These are phyloP conservation scores for Chelonoidis abingdonii DNA, from an alignment of 2,113 vertebrate genomes.

Conservation along the genomic window DNA sequence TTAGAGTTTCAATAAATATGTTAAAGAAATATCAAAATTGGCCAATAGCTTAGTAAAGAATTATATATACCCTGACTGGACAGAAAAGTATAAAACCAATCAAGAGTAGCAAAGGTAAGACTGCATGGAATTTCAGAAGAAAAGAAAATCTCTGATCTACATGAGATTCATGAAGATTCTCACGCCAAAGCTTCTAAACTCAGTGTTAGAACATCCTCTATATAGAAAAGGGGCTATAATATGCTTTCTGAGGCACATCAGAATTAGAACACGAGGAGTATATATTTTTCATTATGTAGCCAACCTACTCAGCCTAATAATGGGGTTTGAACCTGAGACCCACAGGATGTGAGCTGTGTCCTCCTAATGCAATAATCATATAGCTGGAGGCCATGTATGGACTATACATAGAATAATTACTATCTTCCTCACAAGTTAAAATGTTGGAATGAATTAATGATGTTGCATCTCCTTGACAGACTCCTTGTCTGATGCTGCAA, in stretches of 20 bases:
- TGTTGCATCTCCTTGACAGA: slow-evolving; percentile 48
- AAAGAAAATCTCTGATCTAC: not conserved
- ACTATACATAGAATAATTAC: slow-evolving; percentile 67
- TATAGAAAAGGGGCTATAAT: not conserved
- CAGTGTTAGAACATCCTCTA: not conserved
- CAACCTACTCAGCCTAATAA: not conserved
- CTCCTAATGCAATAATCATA: slow-evolving; percentile 50
- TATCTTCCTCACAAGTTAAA: slow-evolving; percentile 51
- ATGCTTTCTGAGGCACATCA: not conserved
- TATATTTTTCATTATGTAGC: not conserved
- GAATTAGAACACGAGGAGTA: not conserved
- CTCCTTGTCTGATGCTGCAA: not conserved
- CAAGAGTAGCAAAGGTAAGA: not conserved
- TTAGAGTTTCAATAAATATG: slow-evolving; percentile 26
- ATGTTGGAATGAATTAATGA: slow-evolving; percentile 54
- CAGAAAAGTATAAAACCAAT: not conserved
- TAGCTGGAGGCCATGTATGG: slow-evolving; percentile 36
- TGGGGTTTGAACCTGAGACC: slow-evolving; percentile 10
- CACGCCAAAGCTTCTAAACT: not conserved
- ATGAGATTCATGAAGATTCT: not conserved
- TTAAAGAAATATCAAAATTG: slow-evolving; percentile 34
- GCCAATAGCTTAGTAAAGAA: not conserved
- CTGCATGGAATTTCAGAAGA: not conserved
- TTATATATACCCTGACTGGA: not conserved
- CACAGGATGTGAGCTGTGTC: slow-evolving; percentile 35